phyloP scores from a whole-genome alignment of 1,140 invertebrate species.

The Limonius californicus region DNA sequence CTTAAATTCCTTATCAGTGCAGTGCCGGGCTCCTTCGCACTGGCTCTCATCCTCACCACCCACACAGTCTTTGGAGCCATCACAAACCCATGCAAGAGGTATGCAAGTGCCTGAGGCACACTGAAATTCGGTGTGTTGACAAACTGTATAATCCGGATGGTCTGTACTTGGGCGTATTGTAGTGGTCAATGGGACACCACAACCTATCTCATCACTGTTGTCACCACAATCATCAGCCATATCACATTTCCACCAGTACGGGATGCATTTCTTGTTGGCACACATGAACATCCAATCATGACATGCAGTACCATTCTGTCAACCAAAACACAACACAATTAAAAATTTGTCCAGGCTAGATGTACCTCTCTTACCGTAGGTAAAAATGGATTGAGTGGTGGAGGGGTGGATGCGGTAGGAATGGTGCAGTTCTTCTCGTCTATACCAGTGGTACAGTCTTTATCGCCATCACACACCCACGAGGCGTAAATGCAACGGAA shows the following conservation, averaged over 20 bases:
- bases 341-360: no score
- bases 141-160: constrained; percentile 33
- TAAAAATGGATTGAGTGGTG: constrained; percentile 33
- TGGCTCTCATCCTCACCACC: constrained; percentile 56
- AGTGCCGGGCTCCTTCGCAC: constrained; percentile 39
- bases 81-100: constrained; percentile 54
- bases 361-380: constrained; percentile 16
- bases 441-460: constrained; percentile 61
- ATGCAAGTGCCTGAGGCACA: constrained; percentile 59
- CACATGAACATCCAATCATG: constrained; percentile 75
- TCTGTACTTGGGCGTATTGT: background rate
- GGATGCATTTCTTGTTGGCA: constrained; percentile 72
- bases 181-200: background rate
- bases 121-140: constrained; percentile 59
- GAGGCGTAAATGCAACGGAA: constrained; percentile 67
- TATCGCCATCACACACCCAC: constrained; percentile 72
- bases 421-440: constrained; percentile 70
- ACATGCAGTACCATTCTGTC: constrained; percentile 51
- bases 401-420: constrained; percentile 48
- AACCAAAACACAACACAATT: no score
- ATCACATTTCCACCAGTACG: constrained; percentile 75
- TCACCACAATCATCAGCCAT: constrained; percentile 72
- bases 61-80: constrained; percentile 56
- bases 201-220: constrained; percentile 63
- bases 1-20: constrained; percentile 59